Evolutionary conservation across 2,113 vertebrate genomes (phyloP).

Genomic region (Nothocercus nigrocapillus): DNA sequence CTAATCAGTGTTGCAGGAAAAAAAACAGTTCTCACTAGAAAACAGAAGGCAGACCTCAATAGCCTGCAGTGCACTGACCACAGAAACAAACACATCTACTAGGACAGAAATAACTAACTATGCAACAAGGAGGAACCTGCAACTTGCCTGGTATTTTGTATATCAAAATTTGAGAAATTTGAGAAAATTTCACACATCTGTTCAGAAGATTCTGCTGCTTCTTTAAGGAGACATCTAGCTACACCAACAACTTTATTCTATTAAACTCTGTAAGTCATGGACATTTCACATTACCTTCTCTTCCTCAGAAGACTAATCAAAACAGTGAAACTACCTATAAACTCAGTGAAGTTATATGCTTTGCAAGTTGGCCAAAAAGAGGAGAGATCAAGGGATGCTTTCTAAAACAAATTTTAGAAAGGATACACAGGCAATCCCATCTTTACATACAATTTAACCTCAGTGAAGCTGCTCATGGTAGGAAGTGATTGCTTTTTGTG

Average conservation of each 20-base stretch:
- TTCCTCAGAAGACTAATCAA: background rate
- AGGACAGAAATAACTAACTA: background rate
- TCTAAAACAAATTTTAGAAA: background rate
- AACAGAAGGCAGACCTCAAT: background rate
- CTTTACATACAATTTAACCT: background rate
- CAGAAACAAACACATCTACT: background rate
- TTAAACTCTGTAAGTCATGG: background rate
- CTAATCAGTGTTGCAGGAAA: background rate
- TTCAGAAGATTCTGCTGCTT: background rate
- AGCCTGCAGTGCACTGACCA: background rate
- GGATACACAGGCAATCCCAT: background rate
- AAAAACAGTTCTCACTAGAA: background rate
- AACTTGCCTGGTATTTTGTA: background rate
- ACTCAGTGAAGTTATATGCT: background rate
- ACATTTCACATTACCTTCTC: background rate
- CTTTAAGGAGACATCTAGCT: background rate
- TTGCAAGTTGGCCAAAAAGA: background rate
- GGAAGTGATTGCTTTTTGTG: background rate
- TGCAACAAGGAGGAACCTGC: background rate
- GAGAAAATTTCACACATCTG: background rate
- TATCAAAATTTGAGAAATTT: background rate
- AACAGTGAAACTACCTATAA: background rate
- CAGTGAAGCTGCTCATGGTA: background rate
- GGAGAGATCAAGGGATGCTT: background rate
- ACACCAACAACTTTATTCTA: accelerated